Base-by-base conservation (phyloP, 1,140 invertebrate species). In the Elysia chlorotica region DNA sequence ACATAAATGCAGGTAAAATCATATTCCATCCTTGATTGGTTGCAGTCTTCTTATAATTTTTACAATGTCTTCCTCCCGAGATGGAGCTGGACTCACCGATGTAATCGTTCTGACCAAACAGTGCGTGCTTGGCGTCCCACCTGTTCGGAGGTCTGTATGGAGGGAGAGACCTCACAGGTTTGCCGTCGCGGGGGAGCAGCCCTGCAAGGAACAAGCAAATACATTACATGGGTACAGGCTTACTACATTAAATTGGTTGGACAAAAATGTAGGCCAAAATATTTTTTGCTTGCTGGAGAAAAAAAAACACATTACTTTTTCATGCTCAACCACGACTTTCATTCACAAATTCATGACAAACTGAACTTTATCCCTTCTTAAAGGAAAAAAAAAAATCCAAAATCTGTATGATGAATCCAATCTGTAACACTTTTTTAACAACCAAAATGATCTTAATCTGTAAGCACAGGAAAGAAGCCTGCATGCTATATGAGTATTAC, bases 21-120 rank as follows among this genome's bases (percentile, higher is more conserved):
- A n/a, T n/a, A n/a, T n/a, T n/a, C n/a, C n/a, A n/a, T n/a, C n/a
- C n/a, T n/a, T n/a, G n/a, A n/a, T n/a, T n/a, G n/a, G n/a, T n/a
- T n/a, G n/a, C n/a, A n/a, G n/a, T n/a, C n/a, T n/a, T n/a, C n/a
- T n/a, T n/a, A n/a, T n/a, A n/a, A n/a, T n/a, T n/a, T n/a, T n/a
- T n/a, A n/a, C 30, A 61, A 23, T 14, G 57, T 25, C 30, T 25
- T 61, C 14, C 0, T 14, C 25, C 57, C 17, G n/a, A 17, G 14
- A 23, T 14, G 25, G 57, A 14, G 30, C n/a, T 61, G 30, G 14
- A 23, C 17, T 30, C 76, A 88, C 88, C 96, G 68, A 98, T 97
- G 81, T 97, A 98, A 88, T 98, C 96, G 89, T 98, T 98, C 85
- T 98, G 96, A 1, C 96, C 96, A 89, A 95, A 96, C 0, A 96